Conservation (phyloP, 1,140 invertebrate species). For the Meloidogyne floridensis region DNA sequence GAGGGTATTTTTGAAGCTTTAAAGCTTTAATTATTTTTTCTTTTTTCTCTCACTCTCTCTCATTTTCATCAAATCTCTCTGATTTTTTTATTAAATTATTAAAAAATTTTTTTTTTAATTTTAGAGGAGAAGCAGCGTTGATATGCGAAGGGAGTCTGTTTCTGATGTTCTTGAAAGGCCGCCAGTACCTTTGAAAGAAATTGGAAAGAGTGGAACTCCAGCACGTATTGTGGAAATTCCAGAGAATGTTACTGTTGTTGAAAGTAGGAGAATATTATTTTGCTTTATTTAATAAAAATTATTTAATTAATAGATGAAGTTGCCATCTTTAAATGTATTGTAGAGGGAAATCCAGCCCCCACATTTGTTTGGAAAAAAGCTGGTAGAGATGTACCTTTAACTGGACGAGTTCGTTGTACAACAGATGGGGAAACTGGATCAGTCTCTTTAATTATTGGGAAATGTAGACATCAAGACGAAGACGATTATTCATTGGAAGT, state of each 20-base stretch:
- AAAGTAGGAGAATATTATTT: constrained; percentile 41
- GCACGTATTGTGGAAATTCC: constrained; percentile 65
- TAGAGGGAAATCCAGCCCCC: constrained; percentile 81
- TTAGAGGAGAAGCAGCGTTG: constrained; percentile 62
- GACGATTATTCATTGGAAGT: constrained; percentile 90
- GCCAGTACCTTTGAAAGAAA: constrained; percentile 58
- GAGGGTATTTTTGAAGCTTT: constrained; percentile 15
- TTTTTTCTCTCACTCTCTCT: constrained; percentile 12
- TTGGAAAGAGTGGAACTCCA: constrained; percentile 54
- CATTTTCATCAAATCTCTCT: constrained; percentile 9
- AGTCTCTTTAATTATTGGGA: constrained; percentile 89
- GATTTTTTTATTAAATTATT: constrained; percentile 19
- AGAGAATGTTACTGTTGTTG: constrained; percentile 65
- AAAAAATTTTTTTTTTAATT: constrained; percentile 31
- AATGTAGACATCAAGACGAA: constrained; percentile 94
- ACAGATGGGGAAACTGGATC: constrained; percentile 28
- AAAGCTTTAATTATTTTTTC: not conserved
- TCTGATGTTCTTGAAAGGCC: constrained; percentile 63
- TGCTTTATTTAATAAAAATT: not conserved
- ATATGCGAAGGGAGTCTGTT: constrained; percentile 64
- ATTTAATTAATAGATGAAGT: constrained; percentile 56
- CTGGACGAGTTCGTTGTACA: constrained; percentile 27
- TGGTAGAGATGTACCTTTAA: constrained; percentile 54
- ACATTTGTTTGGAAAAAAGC: constrained; percentile 94
- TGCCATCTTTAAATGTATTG: constrained; percentile 58